phyloP scores from a whole-genome alignment of 2,888 invertebrate genomes.

The Ichneumoninae sp. region DNA sequence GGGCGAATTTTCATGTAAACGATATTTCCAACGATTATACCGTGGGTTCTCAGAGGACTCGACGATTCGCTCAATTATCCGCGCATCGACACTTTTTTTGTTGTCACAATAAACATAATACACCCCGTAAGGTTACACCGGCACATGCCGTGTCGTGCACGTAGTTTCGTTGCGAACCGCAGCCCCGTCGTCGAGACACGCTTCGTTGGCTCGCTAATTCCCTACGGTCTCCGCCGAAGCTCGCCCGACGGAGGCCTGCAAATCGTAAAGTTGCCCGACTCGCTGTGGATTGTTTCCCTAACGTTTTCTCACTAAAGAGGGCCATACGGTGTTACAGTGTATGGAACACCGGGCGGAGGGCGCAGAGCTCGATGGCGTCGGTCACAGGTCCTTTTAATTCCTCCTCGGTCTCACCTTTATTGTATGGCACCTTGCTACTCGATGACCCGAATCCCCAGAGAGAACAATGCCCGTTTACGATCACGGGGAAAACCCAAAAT shows the following conservation, averaged over 20 bases:
- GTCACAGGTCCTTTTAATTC: conserved; percentile 10
- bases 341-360: not conserved
- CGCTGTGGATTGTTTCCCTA: not conserved
- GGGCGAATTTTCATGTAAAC: not conserved
- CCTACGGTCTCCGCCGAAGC: not conserved
- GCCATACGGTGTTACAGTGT: not conserved
- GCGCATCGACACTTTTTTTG: not conserved
- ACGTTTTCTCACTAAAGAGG: conserved; percentile 10
- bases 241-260: not conserved
- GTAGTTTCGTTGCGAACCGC: not conserved
- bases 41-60: not conserved
- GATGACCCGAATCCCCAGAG: not conserved
- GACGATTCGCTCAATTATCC: conserved; percentile 6
- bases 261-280: conserved; percentile 3
- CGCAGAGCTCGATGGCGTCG: conserved; percentile 6
- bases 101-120: not conserved
- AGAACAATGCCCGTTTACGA: conserved; percentile 4
- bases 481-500: not conserved
- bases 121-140: not conserved
- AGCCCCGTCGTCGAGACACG: conserved; percentile 41
- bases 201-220: conserved; percentile 52
- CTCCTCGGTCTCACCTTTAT: not conserved
- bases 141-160: not conserved
- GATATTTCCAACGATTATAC: not conserved
- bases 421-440: not conserved